Conservation (phyloP, 2,888 invertebrate genomes). For the Lasioglossum morio region DNA sequence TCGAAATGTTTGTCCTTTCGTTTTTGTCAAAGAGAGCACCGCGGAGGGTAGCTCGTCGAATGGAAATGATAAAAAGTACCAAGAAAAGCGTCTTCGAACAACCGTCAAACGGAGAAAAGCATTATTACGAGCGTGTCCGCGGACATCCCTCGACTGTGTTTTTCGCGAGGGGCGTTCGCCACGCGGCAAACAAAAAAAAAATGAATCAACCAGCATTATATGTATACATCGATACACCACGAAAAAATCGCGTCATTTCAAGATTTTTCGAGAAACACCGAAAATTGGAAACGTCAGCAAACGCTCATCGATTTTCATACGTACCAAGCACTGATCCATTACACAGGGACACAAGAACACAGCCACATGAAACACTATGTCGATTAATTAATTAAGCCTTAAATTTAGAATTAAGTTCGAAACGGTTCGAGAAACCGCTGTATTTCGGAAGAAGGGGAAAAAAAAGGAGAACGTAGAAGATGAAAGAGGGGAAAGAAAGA, state of each 20-base stretch:
- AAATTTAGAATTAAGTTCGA: conserved; percentile 71
- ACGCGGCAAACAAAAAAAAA: neutral
- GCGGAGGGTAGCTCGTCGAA: neutral
- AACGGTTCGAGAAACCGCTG: conserved; percentile 37
- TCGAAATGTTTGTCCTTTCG: conserved; percentile 8
- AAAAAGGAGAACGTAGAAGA: conserved; percentile 4
- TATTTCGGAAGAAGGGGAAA: neutral
- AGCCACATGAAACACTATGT: conserved; percentile 71
- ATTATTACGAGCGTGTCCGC: conserved; percentile 18
- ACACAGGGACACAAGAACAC: conserved; percentile 64
- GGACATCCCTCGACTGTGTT: conserved; percentile 35
- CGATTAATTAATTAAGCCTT: conserved; percentile 75
- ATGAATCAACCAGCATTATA: neutral
- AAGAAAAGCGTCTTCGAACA: conserved; percentile 52
- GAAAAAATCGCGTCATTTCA: neutral
- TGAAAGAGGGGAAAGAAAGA: conserved; percentile 27
- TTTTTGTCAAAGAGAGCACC: neutral
- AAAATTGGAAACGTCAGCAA: conserved; percentile 40
- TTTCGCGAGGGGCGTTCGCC: conserved; percentile 27
- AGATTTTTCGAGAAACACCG: conserved; percentile 7
- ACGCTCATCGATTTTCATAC: conserved; percentile 59
- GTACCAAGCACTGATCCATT: conserved; percentile 48
- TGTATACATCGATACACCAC: conserved; percentile 11
- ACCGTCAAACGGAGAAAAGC: conserved; percentile 47
- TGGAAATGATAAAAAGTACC: conserved; percentile 9